Conservation (phyloP, 2,888 invertebrate species). For the Limulus polyphemus region DNA sequence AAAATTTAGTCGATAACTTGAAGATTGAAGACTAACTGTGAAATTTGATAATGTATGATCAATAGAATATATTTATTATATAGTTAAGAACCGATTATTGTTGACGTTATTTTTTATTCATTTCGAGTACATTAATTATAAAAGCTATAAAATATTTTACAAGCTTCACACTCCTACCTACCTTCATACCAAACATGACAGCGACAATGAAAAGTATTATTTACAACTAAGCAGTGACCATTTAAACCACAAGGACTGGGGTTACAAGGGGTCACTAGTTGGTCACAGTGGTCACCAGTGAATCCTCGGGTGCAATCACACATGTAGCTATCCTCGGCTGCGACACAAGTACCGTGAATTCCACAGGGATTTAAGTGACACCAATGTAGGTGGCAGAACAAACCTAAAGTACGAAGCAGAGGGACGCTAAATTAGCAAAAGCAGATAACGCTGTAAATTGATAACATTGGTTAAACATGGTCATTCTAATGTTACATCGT, state of each 20-base stretch:
- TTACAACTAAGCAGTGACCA: slow-evolving; percentile 52
- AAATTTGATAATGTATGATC: no score
- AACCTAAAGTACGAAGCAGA: slow-evolving; percentile 40
- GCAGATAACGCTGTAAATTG: no score
- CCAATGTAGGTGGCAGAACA: slow-evolving; percentile 60
- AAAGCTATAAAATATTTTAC: no score
- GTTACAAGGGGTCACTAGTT: slow-evolving; percentile 55
- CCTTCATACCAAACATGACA: slow-evolving; percentile 65
- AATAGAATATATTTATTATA: no score
- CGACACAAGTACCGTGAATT: slow-evolving; percentile 50
- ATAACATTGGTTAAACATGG: no score
- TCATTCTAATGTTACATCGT: no score
- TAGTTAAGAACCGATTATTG: no score
- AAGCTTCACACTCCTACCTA: slow-evolving; percentile 24
- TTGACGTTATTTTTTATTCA: no score
- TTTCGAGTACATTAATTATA: no score
- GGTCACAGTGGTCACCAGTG: slow-evolving; percentile 51
- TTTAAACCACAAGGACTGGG: slow-evolving; percentile 59
- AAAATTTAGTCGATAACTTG: no score
- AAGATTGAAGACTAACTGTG: no score
- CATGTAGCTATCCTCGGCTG: slow-evolving; percentile 38
- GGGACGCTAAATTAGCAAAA: no score
- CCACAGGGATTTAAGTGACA: slow-evolving; percentile 42
- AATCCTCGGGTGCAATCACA: slow-evolving; percentile 56
- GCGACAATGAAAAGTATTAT: slow-evolving; percentile 49